These are phyloP conservation scores for Eulemur albifrons DNA, from an alignment of 2,797 vertebrate species.

Conservation along the genomic window DNA sequence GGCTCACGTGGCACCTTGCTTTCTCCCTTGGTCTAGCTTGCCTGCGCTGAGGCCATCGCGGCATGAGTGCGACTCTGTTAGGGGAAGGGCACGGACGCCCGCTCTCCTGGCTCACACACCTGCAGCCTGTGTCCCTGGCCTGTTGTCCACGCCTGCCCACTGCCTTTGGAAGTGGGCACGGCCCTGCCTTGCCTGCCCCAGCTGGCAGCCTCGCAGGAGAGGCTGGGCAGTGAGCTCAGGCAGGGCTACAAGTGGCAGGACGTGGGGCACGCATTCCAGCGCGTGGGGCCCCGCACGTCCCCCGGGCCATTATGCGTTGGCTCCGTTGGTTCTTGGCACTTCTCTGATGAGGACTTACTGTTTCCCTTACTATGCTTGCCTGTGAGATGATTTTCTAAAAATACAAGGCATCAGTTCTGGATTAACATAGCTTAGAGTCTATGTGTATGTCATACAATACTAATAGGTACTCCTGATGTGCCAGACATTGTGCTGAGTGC, in stretches of 20 bases:
- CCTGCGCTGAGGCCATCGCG: accelerated
- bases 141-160: not conserved
- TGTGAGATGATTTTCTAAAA: constrained; percentile 58
- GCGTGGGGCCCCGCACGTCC: not conserved
- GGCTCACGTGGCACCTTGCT: not conserved
- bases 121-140: not conserved
- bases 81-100: accelerated
- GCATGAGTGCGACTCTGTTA: not conserved
- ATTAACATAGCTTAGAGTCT: not conserved
- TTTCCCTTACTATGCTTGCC: not conserved
- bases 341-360: not conserved
- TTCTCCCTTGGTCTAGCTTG: not conserved
- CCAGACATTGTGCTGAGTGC: accelerated
- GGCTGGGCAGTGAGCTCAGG: not conserved
- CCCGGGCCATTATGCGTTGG: accelerated
- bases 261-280: not conserved
- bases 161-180: not conserved
- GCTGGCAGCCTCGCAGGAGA: not conserved
- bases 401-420: not conserved
- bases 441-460: not conserved
- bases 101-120: not conserved
- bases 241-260: not conserved
- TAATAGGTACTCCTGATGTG: accelerated
- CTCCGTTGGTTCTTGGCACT: not conserved
- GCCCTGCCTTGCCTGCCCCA: not conserved